These are phyloP conservation scores for Sycophila sp. DNA, from an alignment of 1,140 invertebrate genomes.

Conservation along the genomic window DNA sequence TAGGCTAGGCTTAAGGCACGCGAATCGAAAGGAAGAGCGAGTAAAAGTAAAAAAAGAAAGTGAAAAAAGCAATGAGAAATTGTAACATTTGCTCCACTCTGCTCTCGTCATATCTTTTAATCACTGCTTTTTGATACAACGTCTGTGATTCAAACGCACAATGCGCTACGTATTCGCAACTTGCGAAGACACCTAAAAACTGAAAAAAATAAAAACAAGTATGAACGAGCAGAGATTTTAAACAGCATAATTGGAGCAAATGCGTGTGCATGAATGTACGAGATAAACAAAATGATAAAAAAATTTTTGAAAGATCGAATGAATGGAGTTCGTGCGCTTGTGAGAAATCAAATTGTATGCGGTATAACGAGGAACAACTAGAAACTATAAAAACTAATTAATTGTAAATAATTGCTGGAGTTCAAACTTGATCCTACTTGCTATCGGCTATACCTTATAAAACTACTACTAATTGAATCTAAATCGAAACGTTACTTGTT, in stretches of 20 bases:
- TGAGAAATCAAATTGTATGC: slow-evolving; percentile 39
- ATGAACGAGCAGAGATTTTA: slow-evolving; percentile 8
- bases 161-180: slow-evolving; percentile 34
- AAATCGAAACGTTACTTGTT: slow-evolving; percentile 61
- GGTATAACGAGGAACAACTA: slow-evolving; percentile 44
- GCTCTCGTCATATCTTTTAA: slow-evolving; percentile 48
- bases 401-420: slow-evolving; percentile 64
- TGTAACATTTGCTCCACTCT: slow-evolving; percentile 40
- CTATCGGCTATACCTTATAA: slow-evolving; percentile 56
- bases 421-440: slow-evolving; percentile 64
- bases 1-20: slow-evolving; percentile 45
- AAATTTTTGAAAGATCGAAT: slow-evolving; percentile 35
- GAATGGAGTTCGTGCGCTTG: slow-evolving; percentile 34
- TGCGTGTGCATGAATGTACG: slow-evolving; percentile 16
- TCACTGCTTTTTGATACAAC: slow-evolving; percentile 46
- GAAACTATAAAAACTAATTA: slow-evolving; percentile 44
- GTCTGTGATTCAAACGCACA: slow-evolving; percentile 53
- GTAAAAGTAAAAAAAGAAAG: slow-evolving; percentile 21
- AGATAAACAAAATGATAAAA: slow-evolving; percentile 2
- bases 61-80: slow-evolving; percentile 9
- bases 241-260: background rate
- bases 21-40: slow-evolving; percentile 35
- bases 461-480: slow-evolving; percentile 61
- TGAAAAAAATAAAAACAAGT: slow-evolving; percentile 5
- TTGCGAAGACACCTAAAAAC: slow-evolving; percentile 17